A percentile compares a stretch with the other conserved stretches of the same genome.
Evolutionary conservation across 2,113 vertebrate species (phyloP).

Genomic region (Laticauda colubrina): DNA sequence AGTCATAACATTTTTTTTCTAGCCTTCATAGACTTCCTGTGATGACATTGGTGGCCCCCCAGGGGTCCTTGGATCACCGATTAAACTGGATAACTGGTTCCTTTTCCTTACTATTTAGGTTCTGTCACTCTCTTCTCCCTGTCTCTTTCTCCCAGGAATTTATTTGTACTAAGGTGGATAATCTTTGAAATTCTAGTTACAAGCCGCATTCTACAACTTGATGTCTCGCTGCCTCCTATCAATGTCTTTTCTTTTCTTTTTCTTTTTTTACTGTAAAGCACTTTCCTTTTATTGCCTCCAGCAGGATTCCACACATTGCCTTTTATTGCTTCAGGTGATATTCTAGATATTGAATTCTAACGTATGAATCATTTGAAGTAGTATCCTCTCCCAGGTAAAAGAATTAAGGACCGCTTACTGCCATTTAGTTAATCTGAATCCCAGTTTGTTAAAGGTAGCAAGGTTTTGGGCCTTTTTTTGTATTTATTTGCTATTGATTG

Average conservation of each 20-base stretch:
- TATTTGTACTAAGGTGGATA: background rate
- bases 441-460: background rate
- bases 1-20: background rate
- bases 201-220: background rate
- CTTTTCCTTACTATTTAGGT: background rate
- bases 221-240: background rate
- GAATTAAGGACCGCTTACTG: background rate
- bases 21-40: background rate
- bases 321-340: background rate
- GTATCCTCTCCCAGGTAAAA: background rate
- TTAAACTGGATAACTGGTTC: background rate
- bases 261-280: background rate
- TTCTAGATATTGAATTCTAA: background rate
- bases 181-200: background rate
- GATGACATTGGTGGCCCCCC: background rate
- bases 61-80: accelerated
- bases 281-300: background rate
- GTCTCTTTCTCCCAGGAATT: background rate
- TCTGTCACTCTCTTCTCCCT: background rate
- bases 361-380: background rate
- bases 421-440: background rate
- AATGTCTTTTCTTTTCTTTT: background rate
- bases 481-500: background rate
- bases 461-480: background rate
- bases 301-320: background rate